Conservation (phyloP, 2,888 invertebrate species). For the Conistra vaccinii region DNA sequence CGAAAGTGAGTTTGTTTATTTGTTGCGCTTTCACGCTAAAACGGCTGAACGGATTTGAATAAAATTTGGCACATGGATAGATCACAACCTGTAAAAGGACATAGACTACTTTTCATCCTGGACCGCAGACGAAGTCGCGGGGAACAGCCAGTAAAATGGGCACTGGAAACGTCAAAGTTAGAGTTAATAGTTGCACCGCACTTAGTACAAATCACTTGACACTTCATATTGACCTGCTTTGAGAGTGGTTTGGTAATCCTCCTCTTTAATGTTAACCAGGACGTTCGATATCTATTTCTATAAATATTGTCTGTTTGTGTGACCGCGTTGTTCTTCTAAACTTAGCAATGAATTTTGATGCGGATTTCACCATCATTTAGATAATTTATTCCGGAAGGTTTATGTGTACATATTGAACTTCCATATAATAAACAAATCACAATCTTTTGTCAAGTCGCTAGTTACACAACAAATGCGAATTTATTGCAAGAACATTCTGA, state of each 20-base stretch:
- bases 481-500: background rate
- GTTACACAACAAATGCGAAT: too few relatives aligned
- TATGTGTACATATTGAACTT: background rate
- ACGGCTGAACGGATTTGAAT: too few relatives aligned
- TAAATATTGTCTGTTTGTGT: background rate
- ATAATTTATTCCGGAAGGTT: background rate
- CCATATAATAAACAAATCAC: background rate
- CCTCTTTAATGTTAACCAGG: background rate
- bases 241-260: background rate
- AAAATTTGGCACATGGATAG: too few relatives aligned
- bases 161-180: background rate
- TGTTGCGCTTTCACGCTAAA: too few relatives aligned
- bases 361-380: background rate
- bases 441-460: too few relatives aligned
- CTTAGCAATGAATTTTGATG: background rate
- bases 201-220: background rate
- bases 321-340: background rate
- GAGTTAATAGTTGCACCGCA: background rate
- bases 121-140: too few relatives aligned
- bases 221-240: background rate
- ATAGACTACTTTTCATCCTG: too few relatives aligned
- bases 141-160: background rate
- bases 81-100: too few relatives aligned
- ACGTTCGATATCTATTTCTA: background rate
- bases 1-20: too few relatives aligned